A percentile compares a stretch with the other conserved stretches of the same genome.
These are phyloP conservation scores for Limenitis camilla DNA, from an alignment of 2,888 invertebrate species.

Conservation along the genomic window DNA sequence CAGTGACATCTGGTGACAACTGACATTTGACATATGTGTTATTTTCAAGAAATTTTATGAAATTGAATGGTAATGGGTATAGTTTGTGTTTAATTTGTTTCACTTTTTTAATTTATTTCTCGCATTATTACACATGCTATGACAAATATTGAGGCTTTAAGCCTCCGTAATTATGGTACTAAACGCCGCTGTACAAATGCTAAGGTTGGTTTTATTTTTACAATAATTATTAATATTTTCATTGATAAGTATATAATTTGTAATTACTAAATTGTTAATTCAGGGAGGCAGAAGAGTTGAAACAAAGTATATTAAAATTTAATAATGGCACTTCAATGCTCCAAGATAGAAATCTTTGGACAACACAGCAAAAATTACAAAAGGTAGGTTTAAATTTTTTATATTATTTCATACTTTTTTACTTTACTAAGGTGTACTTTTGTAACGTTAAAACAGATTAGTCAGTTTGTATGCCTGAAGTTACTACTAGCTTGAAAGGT, in stretches of 20 bases:
- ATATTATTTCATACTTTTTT: not conserved
- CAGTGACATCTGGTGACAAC: conserved; percentile 4
- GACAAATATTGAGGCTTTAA: conserved; percentile 65
- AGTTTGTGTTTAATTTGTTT: conserved; percentile 48
- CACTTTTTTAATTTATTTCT: conserved; percentile 3
- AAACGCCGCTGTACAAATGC: conserved; percentile 83
- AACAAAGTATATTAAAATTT: conserved; percentile 78
- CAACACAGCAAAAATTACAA: conserved; percentile 63
- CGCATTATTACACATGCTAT: conserved; percentile 57
- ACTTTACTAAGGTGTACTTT: too few relatives aligned
- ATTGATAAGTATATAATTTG: too few relatives aligned
- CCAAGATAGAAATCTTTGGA: conserved; percentile 62
- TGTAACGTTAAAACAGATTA: too few relatives aligned
- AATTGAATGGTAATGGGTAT: conserved; percentile 52
- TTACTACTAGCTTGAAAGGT: too few relatives aligned
- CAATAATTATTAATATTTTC: not conserved
- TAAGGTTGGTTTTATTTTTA: conserved; percentile 70
- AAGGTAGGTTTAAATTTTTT: conserved; percentile 40
- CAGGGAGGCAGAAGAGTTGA: conserved; percentile 84
- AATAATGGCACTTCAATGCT: conserved; percentile 72
- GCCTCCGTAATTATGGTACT: conserved; percentile 79
- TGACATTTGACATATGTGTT: not conserved
- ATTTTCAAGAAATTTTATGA: conserved; percentile 4
- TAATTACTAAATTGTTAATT: not conserved
- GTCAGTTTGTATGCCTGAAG: too few relatives aligned